Percentiles rank a stretch among this genome's conserved stretches.
Evolutionary conservation across 2,888 invertebrate genomes (phyloP).

Genomic region (Trachelus iudaicus): DNA sequence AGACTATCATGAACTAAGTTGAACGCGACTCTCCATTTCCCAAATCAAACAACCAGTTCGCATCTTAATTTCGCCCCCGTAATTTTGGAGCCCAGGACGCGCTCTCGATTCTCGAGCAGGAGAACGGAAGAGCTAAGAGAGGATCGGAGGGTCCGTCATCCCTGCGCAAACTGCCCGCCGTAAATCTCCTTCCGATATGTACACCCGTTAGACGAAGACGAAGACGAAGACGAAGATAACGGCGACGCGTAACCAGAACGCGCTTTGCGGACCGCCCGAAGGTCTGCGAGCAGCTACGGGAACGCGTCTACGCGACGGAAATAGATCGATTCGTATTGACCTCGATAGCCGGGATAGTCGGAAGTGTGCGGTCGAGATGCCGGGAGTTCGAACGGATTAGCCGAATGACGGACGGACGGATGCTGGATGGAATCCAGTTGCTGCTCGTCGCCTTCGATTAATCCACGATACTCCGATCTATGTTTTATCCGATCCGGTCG

Average conservation of each 20-base stretch:
- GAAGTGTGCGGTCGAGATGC: neutral
- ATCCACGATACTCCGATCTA: too few relatives aligned
- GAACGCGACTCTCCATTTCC: constrained; percentile 7
- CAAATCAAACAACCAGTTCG: constrained; percentile 39
- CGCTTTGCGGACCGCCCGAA: neutral
- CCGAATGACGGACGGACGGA: too few relatives aligned
- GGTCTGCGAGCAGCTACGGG: too few relatives aligned
- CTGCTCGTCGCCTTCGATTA: too few relatives aligned
- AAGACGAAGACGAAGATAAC: neutral
- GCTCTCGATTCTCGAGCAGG: constrained; percentile 11
- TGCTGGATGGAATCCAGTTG: too few relatives aligned
- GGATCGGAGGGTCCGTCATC: too few relatives aligned
- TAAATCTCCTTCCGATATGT: too few relatives aligned
- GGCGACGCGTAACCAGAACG: neutral
- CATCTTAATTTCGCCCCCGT: constrained; percentile 39
- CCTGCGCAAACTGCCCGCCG: too few relatives aligned
- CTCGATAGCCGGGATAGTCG: constrained; percentile 13
- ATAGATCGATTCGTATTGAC: constrained; percentile 25
- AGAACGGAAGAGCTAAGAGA: too few relatives aligned
- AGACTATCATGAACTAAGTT: constrained; percentile 20
- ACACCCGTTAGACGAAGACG: too few relatives aligned
- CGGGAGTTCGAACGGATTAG: too few relatives aligned
- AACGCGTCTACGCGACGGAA: constrained; percentile 22
- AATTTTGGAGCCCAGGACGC: constrained; percentile 32
- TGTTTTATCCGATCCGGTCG: too few relatives aligned